Conservation (phyloP, 2,888 invertebrate species). For the Meliscaeva auricollis region DNA sequence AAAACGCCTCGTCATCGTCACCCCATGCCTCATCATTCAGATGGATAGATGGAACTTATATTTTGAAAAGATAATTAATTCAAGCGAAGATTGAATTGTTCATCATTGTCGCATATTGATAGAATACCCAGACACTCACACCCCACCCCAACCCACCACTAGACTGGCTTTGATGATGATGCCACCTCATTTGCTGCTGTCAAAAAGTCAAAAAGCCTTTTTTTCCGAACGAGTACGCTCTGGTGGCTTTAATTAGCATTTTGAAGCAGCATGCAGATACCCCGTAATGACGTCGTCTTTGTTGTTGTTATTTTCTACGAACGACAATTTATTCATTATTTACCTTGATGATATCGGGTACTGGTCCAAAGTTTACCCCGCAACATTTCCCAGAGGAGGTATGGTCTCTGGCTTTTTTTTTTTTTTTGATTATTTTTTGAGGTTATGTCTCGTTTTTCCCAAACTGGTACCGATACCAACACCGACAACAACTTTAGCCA, state of each 20-base stretch:
- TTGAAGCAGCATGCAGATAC: conserved; percentile 64
- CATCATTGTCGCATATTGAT: conserved; percentile 55
- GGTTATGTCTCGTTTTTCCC: conserved; percentile 48
- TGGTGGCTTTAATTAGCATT: conserved; percentile 74
- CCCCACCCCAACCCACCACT: background rate
- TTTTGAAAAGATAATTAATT: conserved; percentile 70
- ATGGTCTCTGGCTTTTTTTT: conserved; percentile 41
- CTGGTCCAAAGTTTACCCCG: conserved; percentile 55
- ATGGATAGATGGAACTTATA: conserved; percentile 57
- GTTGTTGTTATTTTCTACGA: conserved; percentile 14
- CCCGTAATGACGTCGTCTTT: conserved; percentile 20
- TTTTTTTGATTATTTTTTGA: conserved; percentile 15
- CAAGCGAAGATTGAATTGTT: conserved; percentile 74
- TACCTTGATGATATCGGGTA: conserved; percentile 49
- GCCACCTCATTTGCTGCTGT: conserved; percentile 75
- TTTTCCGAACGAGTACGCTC: conserved; percentile 70
- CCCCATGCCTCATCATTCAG: conserved; percentile 9
- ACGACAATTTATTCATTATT: conserved; percentile 72
- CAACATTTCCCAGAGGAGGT: conserved; percentile 54
- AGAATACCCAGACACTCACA: conserved; percentile 22
- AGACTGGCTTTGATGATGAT: conserved; percentile 26
- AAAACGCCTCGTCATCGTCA: conserved; percentile 1
- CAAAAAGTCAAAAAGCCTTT: conserved; percentile 76
- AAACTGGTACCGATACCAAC: conserved; percentile 10
- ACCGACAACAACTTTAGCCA: conserved; percentile 22